Conservation (phyloP, 2,797 vertebrate genomes). For the Phoebastria nigripes region DNA sequence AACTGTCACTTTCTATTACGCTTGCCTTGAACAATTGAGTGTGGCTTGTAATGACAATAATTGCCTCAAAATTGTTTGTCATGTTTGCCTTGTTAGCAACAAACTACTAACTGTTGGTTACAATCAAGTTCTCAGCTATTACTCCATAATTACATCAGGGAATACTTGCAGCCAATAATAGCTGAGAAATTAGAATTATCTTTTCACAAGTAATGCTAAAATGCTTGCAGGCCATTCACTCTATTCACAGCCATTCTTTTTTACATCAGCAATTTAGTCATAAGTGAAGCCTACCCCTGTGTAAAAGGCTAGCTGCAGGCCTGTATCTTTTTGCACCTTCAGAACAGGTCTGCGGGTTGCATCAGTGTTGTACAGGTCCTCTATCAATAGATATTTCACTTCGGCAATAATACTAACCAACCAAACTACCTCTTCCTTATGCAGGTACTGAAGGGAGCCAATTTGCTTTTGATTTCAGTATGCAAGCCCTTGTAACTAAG, state of each 20-base stretch:
- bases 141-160: slow-evolving; percentile 58
- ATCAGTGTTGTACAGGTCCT: background rate
- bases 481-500: background rate
- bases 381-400: background rate
- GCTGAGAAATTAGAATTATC: slow-evolving; percentile 47
- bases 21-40: slow-evolving; percentile 53
- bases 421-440: background rate
- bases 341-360: background rate
- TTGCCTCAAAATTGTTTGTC: slow-evolving; percentile 69
- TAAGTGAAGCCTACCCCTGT: background rate
- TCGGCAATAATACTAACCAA: background rate
- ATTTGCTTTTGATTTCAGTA: background rate
- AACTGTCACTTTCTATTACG: slow-evolving; percentile 65
- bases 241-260: background rate
- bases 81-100: slow-evolving; percentile 67
- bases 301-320: background rate
- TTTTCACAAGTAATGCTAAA: slow-evolving; percentile 26
- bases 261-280: background rate
- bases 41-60: slow-evolving; percentile 67
- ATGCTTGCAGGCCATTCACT: background rate
- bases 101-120: slow-evolving; percentile 63
- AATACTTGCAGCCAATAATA: slow-evolving; percentile 55
- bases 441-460: background rate
- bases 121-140: slow-evolving; percentile 62
- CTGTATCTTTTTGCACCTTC: background rate